phyloP scores from a whole-genome alignment of 2,797 vertebrate genomes.

The Helostoma temminkii region DNA sequence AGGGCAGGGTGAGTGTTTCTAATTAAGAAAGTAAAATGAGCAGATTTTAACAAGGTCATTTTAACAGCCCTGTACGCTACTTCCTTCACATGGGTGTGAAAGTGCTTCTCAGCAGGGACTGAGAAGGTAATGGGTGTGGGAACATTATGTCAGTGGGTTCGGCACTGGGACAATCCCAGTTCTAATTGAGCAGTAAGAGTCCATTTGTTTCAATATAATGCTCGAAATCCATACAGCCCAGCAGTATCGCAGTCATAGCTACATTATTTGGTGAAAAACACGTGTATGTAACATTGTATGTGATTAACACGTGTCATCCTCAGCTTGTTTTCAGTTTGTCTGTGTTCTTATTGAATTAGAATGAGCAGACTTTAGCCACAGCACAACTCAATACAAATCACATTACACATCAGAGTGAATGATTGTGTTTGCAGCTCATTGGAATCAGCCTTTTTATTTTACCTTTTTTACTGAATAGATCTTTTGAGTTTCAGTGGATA shows the following conservation, averaged over 20 bases:
- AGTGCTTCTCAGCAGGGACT: conserved; percentile 66
- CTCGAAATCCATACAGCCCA: background rate
- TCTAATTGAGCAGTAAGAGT: conserved; percentile 44
- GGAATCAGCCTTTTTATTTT: conserved; percentile 67
- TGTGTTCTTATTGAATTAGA: conserved; percentile 58
- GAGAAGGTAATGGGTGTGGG: conserved; percentile 64
- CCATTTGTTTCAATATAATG: conserved; percentile 26
- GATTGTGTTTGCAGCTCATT: conserved; percentile 71
- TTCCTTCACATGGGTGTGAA: conserved; percentile 74
- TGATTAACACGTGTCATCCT: conserved; percentile 26
- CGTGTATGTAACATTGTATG: conserved; percentile 15
- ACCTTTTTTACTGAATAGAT: conserved; percentile 39
- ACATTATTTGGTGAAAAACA: conserved; percentile 23
- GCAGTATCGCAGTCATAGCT: background rate
- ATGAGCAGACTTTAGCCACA: conserved; percentile 45
- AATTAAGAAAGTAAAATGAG: conserved; percentile 75
- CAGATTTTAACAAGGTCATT: conserved; percentile 74
- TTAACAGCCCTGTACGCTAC: conserved; percentile 56
- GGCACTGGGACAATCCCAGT: conserved; percentile 4
- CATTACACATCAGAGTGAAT: conserved; percentile 62
- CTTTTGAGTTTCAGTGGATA: conserved; percentile 33
- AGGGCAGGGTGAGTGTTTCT: conserved; percentile 57
- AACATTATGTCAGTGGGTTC: conserved; percentile 36
- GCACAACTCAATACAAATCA: conserved; percentile 51
- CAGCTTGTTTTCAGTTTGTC: conserved; percentile 40